Base-by-base conservation (phyloP, 2,797 vertebrate genomes). In the Pitangus sulphuratus region DNA sequence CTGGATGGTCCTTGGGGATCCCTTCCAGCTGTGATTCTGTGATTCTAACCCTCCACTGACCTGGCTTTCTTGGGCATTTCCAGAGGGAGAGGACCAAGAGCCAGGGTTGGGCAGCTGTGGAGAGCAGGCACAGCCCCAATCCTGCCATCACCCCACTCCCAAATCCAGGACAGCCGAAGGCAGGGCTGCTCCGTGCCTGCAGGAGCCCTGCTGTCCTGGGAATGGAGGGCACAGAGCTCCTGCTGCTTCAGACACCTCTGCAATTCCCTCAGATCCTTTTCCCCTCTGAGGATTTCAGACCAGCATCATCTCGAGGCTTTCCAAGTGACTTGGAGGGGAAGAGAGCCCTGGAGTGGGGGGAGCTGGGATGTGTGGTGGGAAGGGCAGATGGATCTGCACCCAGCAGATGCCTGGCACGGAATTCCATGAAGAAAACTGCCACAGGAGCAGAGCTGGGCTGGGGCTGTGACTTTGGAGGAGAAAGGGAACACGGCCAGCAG, bases 321-420 rank as follows among this genome's bases (percentile, higher is more conserved):
- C 17, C 56, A 83, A 66, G 28, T 51, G 82, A 20, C 1, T 0
- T 10, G 39, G 50, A 48, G 24, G 53, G 17, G 39, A 78, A 14
- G 4, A 44, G 31, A 82, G 31, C 45, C 16, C 7, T 15, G 16
- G 61, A 5, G 42, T 2, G 11, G 57, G 4, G 13, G 8, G 53
- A 75, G 8, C n/a, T 40, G 40, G 51, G 45, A 30, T 9, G 2
- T 3, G 9, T 3, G 26, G 35, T 42, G 58, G 56, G 71, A 83
- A 70, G 28, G 51, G 21, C 56, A 8, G 48, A 60, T 0, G 2
- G 54, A 42, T 1, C 1, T 17, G 30, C 18, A 33, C 8, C 18
- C 24, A 6, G 42, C 47, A 56, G 56, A 64, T 20, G n/a, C 24
- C 84, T n/a, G 66, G 45, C 51, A 40, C 28, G 0, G 1, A 69